phyloP scores from a whole-genome alignment of 2,888 invertebrate species.

The Crematogaster levior region DNA sequence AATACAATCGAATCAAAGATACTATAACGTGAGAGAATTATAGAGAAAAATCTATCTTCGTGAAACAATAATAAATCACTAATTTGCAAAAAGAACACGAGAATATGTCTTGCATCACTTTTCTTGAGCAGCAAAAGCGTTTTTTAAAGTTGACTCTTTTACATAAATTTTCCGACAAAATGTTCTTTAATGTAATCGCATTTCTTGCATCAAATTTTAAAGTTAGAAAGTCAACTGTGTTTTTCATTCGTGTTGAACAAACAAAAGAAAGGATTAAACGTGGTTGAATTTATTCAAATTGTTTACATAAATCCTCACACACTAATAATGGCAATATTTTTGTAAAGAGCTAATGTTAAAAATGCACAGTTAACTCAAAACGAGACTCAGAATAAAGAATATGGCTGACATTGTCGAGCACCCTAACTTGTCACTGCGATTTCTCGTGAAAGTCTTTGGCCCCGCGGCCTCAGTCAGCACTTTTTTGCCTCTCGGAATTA shows the following conservation, averaged over 20 bases:
- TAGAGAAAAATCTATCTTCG: not conserved
- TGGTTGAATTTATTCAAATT: not conserved
- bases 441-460: conserved; percentile 36
- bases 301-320: not conserved
- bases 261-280: not conserved
- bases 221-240: too few relatives aligned
- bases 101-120: not conserved
- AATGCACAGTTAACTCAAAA: conserved; percentile 3
- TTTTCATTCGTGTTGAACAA: not conserved
- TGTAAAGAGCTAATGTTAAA: not conserved
- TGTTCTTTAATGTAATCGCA: not conserved
- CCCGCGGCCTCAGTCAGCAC: conserved; percentile 27
- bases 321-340: not conserved
- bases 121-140: not conserved
- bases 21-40: not conserved
- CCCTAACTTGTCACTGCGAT: conserved; percentile 18
- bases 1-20: not conserved
- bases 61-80: conserved; percentile 9
- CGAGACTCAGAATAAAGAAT: conserved; percentile 24
- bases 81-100: not conserved
- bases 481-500: conserved; percentile 37
- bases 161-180: not conserved
- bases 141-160: not conserved
- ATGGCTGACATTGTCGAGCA: not conserved
- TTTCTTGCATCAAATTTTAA: not conserved